These are phyloP conservation scores for Tokudaia tokunoshimensis DNA, from an alignment of 2,797 vertebrate genomes.

Conservation along the genomic window DNA sequence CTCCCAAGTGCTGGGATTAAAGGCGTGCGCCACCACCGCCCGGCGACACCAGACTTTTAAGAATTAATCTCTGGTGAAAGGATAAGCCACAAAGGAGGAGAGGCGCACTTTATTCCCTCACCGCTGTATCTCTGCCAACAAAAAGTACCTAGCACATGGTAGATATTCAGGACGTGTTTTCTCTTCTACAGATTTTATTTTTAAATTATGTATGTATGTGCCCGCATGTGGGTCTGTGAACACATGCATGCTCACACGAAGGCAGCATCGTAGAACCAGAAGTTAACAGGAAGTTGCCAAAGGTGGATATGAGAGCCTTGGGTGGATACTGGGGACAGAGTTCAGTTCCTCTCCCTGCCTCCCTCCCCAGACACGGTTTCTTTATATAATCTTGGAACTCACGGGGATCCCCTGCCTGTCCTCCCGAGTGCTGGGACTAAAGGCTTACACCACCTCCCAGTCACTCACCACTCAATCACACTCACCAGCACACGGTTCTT, in stretches of 20 bases:
- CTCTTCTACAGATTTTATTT: background rate
- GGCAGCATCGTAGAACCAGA: background rate
- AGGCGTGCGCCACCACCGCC: too few relatives aligned
- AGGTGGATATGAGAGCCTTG: background rate
- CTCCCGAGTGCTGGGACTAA: background rate
- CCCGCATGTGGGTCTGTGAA: background rate
- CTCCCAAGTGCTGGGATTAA: too few relatives aligned
- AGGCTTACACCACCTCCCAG: background rate
- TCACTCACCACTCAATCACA: too few relatives aligned
- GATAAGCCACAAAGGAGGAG: constrained; percentile 35
- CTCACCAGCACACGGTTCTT: background rate
- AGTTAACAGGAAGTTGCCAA: background rate
- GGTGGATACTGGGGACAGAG: background rate
- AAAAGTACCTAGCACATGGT: constrained; percentile 22
- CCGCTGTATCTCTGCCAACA: background rate
- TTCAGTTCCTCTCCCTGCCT: background rate
- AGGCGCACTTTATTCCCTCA: constrained; percentile 43
- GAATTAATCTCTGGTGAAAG: constrained; percentile 55
- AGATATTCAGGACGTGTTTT: background rate
- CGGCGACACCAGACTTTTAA: background rate
- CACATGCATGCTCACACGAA: background rate
- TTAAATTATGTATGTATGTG: background rate
- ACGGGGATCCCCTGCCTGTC: background rate
- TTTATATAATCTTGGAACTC: background rate
- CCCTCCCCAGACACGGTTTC: background rate